phyloP scores from a whole-genome alignment of 35 echinoderm and acorn worm genomes.

The Diadema setosum region DNA sequence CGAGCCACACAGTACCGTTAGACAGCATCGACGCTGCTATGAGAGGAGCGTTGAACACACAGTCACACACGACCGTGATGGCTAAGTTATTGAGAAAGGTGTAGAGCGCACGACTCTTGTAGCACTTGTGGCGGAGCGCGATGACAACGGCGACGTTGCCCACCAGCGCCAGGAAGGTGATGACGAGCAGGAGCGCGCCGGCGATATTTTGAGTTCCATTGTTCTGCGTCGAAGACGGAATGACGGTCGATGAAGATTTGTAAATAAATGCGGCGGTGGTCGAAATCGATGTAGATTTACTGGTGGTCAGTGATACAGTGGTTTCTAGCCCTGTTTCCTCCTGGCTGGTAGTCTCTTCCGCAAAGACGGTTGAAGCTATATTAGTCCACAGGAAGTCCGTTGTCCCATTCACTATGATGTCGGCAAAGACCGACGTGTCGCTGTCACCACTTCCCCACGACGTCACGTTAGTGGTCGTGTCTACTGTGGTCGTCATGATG shows the following conservation, averaged over 20 bases:
- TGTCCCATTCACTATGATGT: neutral
- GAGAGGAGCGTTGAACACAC: neutral
- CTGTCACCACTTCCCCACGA: neutral
- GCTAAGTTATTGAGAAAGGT: neutral
- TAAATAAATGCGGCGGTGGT: too few species aligned
- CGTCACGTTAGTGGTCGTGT: neutral
- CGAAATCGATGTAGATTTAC: too few species aligned
- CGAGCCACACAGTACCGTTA: neutral
- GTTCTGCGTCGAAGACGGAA: too few species aligned
- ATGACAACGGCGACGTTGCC: neutral
- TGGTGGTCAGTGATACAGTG: too few species aligned
- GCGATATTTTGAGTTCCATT: too few species aligned
- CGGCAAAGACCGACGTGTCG: too few species aligned
- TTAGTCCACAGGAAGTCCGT: neutral
- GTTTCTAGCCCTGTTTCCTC: too few species aligned
- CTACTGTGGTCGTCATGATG: neutral
- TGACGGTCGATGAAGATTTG: too few species aligned
- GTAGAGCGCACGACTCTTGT: neutral
- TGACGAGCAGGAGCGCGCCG: neutral
- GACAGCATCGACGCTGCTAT: neutral
- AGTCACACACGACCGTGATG: neutral
- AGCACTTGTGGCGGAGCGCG: neutral
- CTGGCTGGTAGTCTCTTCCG: too few species aligned
- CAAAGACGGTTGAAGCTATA: neutral
- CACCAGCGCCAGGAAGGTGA: neutral